Conservation (phyloP, 1,140 invertebrate genomes). For the Aethina tumida region DNA sequence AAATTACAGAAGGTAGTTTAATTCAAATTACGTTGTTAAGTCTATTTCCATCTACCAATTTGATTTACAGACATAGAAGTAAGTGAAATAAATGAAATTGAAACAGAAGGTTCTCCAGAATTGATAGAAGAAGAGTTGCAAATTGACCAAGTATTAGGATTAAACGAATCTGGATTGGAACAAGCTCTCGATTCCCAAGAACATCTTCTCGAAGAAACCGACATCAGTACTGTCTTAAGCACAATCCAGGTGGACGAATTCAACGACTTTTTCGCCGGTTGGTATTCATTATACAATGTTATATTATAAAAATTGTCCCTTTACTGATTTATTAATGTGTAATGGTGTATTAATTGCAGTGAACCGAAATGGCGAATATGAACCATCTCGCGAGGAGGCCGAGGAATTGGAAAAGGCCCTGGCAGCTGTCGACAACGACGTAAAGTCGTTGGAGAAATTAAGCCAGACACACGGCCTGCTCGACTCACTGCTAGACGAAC, state of each 20-base stretch:
- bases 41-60: neutral
- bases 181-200: conserved; percentile 30
- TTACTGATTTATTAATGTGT: conserved; percentile 3
- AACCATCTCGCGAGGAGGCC: conserved; percentile 66
- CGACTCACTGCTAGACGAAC: conserved; percentile 36
- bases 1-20: neutral
- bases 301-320: neutral
- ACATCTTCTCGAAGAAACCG: conserved; percentile 64
- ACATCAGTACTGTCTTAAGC: conserved; percentile 80
- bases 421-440: conserved; percentile 69
- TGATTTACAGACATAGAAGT: conserved; percentile 9
- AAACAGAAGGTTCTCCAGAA: conserved; percentile 24
- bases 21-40: neutral
- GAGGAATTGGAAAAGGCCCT: conserved; percentile 75
- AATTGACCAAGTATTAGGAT: conserved; percentile 32
- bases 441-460: conserved; percentile 63
- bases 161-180: conserved; percentile 32
- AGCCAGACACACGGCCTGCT: conserved; percentile 50
- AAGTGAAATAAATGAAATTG: conserved; percentile 27
- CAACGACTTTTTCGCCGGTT: conserved; percentile 77
- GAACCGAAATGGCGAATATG: conserved; percentile 60
- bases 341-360: conserved; percentile 37
- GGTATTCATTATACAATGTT: neutral
- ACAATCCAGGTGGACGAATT: conserved; percentile 86
- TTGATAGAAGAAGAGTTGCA: conserved; percentile 30